Conservation (phyloP, 2,797 vertebrate genomes). For the Chiroxiphia lanceolata region DNA sequence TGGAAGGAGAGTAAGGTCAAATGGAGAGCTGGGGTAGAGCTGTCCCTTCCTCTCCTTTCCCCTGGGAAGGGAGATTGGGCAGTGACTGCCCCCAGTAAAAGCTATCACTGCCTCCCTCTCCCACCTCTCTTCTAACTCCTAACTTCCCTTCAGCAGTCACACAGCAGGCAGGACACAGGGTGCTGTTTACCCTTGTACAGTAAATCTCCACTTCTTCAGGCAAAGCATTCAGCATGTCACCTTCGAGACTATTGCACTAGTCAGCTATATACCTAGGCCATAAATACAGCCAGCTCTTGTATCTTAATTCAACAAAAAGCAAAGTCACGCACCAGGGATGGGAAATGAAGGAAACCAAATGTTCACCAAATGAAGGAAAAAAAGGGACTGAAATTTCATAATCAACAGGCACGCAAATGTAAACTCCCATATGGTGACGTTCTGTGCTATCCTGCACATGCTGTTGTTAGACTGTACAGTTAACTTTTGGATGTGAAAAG, state of each 20-base stretch:
- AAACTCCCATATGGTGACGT: not conserved
- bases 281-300: not conserved
- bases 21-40: not conserved
- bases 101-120: not conserved
- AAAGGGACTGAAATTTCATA: not conserved
- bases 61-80: not conserved
- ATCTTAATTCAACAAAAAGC: not conserved
- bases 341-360: too few species aligned
- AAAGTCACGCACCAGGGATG: not conserved
- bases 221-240: not conserved
- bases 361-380: not conserved
- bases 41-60: not conserved
- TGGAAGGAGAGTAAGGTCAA: not conserved
- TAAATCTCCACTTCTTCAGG: not conserved
- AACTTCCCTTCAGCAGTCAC: not conserved
- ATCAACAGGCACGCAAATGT: not conserved
- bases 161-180: not conserved
- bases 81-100: not conserved
- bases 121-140: not conserved
- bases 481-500: not conserved
- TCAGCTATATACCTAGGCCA: not conserved
- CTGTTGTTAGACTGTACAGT: not conserved
- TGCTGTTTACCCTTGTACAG: not conserved
- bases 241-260: not conserved
- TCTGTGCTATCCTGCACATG: not conserved